phyloP scores from a whole-genome alignment of 2,797 vertebrate species.

The Serranus cabrilla region DNA sequence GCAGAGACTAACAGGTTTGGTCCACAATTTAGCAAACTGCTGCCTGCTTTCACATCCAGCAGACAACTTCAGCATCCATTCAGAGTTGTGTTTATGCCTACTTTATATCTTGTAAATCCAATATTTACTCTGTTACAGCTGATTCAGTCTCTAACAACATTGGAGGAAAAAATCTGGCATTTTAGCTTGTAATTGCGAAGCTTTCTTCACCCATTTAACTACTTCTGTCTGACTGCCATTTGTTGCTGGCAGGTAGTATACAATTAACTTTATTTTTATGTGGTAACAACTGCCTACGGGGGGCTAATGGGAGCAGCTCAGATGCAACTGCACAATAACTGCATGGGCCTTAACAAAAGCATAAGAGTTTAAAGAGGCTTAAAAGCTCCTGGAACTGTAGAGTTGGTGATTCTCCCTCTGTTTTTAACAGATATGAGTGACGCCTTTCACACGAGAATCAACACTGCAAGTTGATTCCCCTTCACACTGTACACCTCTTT shows the following conservation, averaged over 20 bases:
- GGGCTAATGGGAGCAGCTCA: constrained; percentile 26
- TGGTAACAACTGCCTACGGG: constrained; percentile 15
- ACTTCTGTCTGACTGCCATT: not conserved
- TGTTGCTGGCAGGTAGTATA: constrained; percentile 1
- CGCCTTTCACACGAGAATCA: not conserved
- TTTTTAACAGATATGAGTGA: not conserved
- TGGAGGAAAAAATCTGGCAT: not conserved
- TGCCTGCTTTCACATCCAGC: not conserved
- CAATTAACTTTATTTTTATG: constrained; percentile 1
- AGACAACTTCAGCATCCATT: not conserved
- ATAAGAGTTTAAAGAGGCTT: constrained; percentile 4
- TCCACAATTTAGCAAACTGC: not conserved
- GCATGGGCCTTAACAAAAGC: constrained; percentile 10
- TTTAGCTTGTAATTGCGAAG: not conserved
- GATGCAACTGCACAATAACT: constrained; percentile 16
- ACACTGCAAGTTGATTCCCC: too few species aligned
- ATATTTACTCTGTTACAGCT: not conserved
- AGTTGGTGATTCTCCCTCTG: not conserved
- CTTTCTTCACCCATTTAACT: not conserved
- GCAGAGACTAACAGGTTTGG: not conserved
- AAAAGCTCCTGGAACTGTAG: constrained; percentile 4
- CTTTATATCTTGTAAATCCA: not conserved
- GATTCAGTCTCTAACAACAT: not conserved
- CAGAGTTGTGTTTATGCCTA: not conserved
- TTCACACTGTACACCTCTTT: too few species aligned